A percentile compares a stretch with the other conserved stretches of the same genome.
These are phyloP conservation scores for Catalaphyllia jardinei DNA, from an alignment of 64 coral and sea anemone species.

Conservation along the genomic window DNA sequence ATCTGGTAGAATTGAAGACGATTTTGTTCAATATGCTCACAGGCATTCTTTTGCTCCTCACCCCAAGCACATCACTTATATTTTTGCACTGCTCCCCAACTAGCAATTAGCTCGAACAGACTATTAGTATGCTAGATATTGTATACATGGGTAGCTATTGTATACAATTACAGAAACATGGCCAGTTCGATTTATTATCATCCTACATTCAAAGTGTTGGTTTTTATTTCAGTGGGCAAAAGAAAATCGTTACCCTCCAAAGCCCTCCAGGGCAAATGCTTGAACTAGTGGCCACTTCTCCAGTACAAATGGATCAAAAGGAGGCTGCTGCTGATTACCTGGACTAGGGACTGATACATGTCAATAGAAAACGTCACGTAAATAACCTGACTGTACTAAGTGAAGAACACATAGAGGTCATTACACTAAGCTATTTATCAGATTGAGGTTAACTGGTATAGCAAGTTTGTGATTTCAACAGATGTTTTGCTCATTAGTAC, in stretches of 20 bases:
- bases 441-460: too few relatives aligned
- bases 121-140: neutral
- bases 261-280: constrained; percentile 89
- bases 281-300: constrained; percentile 95
- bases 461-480: too few relatives aligned
- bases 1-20: too few relatives aligned
- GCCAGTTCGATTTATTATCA: too few relatives aligned
- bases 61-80: too few relatives aligned
- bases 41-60: too few relatives aligned
- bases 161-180: neutral
- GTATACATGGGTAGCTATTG: neutral
- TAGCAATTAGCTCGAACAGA: neutral
- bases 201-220: too few relatives aligned
- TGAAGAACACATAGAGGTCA: too few relatives aligned
- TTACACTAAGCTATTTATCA: too few relatives aligned
- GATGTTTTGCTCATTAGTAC: too few relatives aligned
- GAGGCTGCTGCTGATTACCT: constrained; percentile 43
- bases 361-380: neutral
- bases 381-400: neutral
- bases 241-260: constrained; percentile 70
- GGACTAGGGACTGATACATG: constrained; percentile 38
- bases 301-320: constrained; percentile 79
- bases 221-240: neutral
- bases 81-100: too few relatives aligned
- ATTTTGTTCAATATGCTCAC: too few relatives aligned